Conservation (phyloP, 1,140 invertebrate genomes). For the Gyrodactylus bullatarudis region DNA sequence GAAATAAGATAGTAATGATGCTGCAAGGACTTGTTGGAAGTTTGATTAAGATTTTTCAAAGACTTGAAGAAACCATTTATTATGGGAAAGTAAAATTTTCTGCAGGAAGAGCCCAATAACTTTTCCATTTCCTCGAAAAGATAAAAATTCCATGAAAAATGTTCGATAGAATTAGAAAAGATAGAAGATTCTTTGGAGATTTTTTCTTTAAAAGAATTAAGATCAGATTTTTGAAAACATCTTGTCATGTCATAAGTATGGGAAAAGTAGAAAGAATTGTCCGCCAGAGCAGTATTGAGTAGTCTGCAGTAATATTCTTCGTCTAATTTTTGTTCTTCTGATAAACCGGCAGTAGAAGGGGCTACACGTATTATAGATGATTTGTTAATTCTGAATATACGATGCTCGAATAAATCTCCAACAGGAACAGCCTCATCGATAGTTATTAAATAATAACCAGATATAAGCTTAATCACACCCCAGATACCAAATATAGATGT, state of each 20-base stretch:
- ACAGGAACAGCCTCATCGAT: background rate
- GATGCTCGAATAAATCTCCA: background rate
- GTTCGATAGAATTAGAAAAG: background rate
- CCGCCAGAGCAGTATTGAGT: background rate
- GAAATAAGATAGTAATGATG: constrained; percentile 36
- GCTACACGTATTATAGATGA: background rate
- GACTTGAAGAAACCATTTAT: background rate
- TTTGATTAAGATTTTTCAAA: background rate
- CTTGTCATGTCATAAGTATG: background rate
- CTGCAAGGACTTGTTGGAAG: background rate
- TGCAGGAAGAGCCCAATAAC: background rate
- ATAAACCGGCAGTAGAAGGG: too few species aligned
- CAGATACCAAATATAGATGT: background rate
- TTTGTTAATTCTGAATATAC: background rate
- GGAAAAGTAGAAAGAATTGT: background rate
- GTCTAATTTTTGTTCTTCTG: too few species aligned
- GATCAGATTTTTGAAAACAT: background rate
- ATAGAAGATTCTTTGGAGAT: background rate
- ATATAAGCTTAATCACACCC: background rate
- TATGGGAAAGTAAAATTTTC: background rate
- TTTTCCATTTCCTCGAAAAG: background rate
- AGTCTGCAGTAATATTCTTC: background rate
- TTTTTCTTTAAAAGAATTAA: too few species aligned
- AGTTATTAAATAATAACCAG: background rate
- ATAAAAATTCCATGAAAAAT: background rate